Evolutionary conservation across 2,113 vertebrate species (phyloP), one percentile per base, ranked within the genome.

Genomic region (western clawed frog (Xenopus tropicalis)): DNA sequence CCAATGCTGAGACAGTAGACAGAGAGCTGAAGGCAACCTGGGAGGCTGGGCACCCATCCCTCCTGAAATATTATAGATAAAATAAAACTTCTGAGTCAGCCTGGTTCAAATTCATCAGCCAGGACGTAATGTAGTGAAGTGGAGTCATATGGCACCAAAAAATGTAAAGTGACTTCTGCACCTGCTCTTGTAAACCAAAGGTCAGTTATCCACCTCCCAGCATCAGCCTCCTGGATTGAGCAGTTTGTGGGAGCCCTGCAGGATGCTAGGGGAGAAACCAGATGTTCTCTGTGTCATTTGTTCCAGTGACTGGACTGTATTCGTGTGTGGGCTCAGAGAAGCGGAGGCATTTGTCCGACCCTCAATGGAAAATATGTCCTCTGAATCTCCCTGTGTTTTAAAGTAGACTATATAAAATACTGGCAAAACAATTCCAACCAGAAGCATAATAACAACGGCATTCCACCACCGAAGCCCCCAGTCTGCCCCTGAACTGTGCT

Each of bases 381-480:
- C 79, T 9, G 62, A 81, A 0, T 66, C 77, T 42, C 83, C 87
- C 72, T 93, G 93, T 0, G 90, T 93, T 89, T 94, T 98, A 78
- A 94, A 95, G 80, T 96, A 98, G 81, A 98, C 91, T 0, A 97
- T 85, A 74, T 97, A 99, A 86, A 98, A 97, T 21, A 99, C 85
- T 0, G 96, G 96, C 74, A 98, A 73, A 52, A 95, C 88, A 7
- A 99, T 88, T 22, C 94, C 96, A 59, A 99, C 86, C 2, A 98
- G 84, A 22, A 99, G 89, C 97, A 98, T 96, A 57, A 97, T 84
- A 3, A 94, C 81, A 11, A 99, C 93, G 0, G 95, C 96, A 2
- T 96, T 98, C 96, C 97, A 96, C 96, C 96, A 98, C 77, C 88
- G 93, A 80, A 98, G 93, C 0, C 96, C 95, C 65, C 94, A 95